phyloP scores from a whole-genome alignment of 2,113 vertebrate species.

The Indicator indicator region DNA sequence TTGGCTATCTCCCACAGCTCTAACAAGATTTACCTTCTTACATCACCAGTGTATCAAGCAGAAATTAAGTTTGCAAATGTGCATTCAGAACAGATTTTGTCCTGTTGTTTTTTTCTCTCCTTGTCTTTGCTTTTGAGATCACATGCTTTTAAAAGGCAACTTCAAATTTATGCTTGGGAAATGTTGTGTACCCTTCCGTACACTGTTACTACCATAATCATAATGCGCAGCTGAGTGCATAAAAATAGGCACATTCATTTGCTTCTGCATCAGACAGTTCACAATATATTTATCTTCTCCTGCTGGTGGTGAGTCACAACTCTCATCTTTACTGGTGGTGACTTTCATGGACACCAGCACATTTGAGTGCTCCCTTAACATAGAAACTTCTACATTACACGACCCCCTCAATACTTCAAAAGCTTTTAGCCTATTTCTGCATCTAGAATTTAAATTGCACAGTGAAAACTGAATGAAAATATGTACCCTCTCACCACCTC shows the following conservation, averaged over 20 bases:
- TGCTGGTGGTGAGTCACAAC: neutral
- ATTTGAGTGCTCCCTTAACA: neutral
- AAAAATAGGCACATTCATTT: constrained; percentile 30
- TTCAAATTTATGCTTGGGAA: neutral
- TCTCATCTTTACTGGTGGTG: neutral
- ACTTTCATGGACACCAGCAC: neutral
- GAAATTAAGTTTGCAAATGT: neutral
- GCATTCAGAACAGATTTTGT: neutral
- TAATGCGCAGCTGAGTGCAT: neutral
- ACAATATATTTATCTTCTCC: neutral
- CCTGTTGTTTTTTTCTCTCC: neutral
- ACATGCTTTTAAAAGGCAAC: neutral
- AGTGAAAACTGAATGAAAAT: neutral
- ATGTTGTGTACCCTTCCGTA: neutral
- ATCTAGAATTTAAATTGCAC: neutral
- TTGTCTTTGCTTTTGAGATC: neutral
- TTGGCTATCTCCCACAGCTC: neutral
- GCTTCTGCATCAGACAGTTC: neutral
- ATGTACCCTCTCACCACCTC: neutral
- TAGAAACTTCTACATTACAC: neutral
- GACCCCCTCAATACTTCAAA: neutral
- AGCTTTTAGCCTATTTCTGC: neutral
- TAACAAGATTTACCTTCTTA: neutral
- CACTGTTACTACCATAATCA: neutral
- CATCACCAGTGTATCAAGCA: neutral